phyloP scores from a whole-genome alignment of 2,797 vertebrate species.

The Neosilurus mollespiculum region DNA sequence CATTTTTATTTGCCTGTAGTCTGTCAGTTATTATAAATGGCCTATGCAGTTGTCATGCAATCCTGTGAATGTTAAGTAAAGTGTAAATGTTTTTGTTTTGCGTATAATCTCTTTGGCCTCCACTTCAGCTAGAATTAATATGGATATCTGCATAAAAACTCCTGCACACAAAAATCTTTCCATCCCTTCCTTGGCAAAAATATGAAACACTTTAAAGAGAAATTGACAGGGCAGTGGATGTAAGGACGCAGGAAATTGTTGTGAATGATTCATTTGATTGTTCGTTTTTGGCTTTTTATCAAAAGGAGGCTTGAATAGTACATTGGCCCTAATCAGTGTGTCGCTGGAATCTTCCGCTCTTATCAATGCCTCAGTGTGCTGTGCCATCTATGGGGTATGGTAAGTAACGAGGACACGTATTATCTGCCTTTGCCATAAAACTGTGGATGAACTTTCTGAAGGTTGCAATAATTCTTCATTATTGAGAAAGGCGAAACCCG shows the following conservation, averaged over 20 bases:
- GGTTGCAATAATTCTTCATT: constrained; percentile 49
- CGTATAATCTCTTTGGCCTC: not conserved
- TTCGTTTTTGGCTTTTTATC: constrained; percentile 6
- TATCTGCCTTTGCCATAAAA: constrained; percentile 46
- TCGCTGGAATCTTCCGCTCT: constrained; percentile 11
- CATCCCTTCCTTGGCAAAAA: not conserved
- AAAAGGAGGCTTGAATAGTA: constrained; percentile 3
- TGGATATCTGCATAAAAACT: not conserved
- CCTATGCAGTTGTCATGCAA: not conserved
- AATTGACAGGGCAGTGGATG: not conserved
- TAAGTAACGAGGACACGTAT: constrained; percentile 33
- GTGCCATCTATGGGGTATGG: constrained; percentile 1
- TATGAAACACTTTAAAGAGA: not conserved
- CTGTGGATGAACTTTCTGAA: constrained; percentile 50
- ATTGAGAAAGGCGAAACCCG: constrained; percentile 45
- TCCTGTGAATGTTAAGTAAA: not conserved
- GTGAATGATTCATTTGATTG: constrained; percentile 9
- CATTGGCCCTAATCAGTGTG: constrained; percentile 6
- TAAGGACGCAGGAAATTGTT: constrained; percentile 3
- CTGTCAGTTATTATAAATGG: not conserved
- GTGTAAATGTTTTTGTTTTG: not conserved
- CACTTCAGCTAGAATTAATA: not conserved
- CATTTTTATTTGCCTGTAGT: not conserved
- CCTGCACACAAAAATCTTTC: not conserved
- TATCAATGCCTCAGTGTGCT: constrained; percentile 19